phyloP scores from a whole-genome alignment of 1,140 invertebrate species.

The Nylanderia fulva region DNA sequence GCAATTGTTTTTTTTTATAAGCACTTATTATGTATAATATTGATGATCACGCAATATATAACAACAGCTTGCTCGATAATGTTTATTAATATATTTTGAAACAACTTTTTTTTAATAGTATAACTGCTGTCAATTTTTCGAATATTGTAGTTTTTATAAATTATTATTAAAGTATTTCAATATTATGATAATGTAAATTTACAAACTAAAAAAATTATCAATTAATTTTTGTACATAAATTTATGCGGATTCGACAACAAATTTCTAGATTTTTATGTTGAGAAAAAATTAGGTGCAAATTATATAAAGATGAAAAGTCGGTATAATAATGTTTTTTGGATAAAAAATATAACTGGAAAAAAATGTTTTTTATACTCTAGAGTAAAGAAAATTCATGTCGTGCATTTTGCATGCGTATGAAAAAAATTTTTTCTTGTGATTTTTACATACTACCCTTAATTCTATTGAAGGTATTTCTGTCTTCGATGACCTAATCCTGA shows the following conservation, averaged over 20 bases:
- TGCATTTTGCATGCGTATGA: background rate
- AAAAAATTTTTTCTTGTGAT: background rate
- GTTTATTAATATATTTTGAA: too few relatives aligned
- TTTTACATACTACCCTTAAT: background rate
- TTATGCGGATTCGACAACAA: background rate
- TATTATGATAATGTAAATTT: background rate
- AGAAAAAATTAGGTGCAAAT: background rate
- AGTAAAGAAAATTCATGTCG: background rate
- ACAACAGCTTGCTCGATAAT: too few relatives aligned
- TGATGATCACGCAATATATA: too few relatives aligned
- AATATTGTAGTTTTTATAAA: background rate
- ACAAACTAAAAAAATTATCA: background rate
- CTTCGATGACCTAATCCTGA: slow-evolving; percentile 59
- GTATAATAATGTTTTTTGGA: background rate
- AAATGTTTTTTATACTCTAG: too few relatives aligned
- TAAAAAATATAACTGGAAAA: background rate
- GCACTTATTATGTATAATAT: background rate
- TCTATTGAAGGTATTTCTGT: slow-evolving; percentile 28
- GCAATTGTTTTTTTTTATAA: background rate
- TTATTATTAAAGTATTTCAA: background rate
- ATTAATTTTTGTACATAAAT: background rate
- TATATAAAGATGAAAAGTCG: background rate
- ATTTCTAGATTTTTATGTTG: background rate
- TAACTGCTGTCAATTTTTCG: background rate
- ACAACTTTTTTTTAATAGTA: background rate